Conservation (phyloP, 2,888 invertebrate species). For the Heliconius charithonia region DNA sequence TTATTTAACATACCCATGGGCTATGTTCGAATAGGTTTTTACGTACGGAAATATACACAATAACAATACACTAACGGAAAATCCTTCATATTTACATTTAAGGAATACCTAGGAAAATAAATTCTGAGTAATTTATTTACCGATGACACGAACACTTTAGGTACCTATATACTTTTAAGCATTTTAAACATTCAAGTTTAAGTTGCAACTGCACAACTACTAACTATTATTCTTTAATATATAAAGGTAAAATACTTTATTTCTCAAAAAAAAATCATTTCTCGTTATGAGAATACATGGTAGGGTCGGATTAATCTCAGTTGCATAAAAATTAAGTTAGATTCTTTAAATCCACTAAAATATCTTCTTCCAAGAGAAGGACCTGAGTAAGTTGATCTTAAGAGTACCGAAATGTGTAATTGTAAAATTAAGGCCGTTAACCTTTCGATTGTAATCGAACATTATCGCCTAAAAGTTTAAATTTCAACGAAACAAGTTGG, state of each 20-base stretch:
- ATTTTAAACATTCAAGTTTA: too few species aligned
- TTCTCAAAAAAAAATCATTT: too few species aligned
- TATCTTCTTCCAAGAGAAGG: not conserved
- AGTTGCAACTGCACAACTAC: too few species aligned
- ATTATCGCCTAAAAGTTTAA: conserved; percentile 47
- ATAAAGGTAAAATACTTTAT: too few species aligned
- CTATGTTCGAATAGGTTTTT: not conserved
- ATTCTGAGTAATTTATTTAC: not conserved
- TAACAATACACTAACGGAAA: not conserved
- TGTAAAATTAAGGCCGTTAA: not conserved
- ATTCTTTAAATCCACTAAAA: not conserved
- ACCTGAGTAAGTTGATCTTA: not conserved
- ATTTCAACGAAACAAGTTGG: conserved; percentile 42
- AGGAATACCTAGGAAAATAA: not conserved
- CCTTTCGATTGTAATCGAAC: not conserved
- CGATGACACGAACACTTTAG: not conserved
- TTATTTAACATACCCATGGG: too few species aligned
- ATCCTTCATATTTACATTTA: not conserved
- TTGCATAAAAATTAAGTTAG: not conserved
- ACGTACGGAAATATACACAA: not conserved
- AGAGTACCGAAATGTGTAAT: not conserved
- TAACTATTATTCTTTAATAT: too few species aligned
- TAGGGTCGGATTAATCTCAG: not conserved
- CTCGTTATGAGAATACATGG: not conserved
- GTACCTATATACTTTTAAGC: too few species aligned